These are phyloP conservation scores for Erethizon dorsatum DNA, from an alignment of 2,797 vertebrate genomes.

Conservation along the genomic window DNA sequence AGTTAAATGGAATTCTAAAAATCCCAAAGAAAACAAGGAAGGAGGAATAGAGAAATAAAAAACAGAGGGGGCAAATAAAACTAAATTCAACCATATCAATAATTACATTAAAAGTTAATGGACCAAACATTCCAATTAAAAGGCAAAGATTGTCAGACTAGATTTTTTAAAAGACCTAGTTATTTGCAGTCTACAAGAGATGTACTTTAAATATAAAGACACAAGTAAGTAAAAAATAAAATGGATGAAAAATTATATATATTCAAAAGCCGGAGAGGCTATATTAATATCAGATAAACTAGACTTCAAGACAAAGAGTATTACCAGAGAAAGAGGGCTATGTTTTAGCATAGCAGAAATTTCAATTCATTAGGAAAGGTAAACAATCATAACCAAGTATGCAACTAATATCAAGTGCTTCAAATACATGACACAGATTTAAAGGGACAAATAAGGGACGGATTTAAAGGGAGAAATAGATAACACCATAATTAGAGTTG, in stretches of 20 bases:
- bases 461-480: conserved; percentile 41
- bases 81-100: conserved; percentile 80
- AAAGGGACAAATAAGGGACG: conserved; percentile 33
- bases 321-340: conserved; percentile 43
- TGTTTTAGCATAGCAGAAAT: conserved; percentile 49
- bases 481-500: conserved; percentile 29
- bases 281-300: conserved; percentile 41
- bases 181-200: conserved; percentile 78
- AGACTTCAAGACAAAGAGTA: conserved; percentile 52
- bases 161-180: conserved; percentile 64
- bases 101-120: conserved; percentile 86
- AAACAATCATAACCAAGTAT: conserved; percentile 5
- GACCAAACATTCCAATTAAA: conserved; percentile 84
- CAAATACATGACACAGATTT: conserved; percentile 26
- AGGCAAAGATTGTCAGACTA: conserved; percentile 81
- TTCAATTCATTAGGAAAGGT: conserved; percentile 42
- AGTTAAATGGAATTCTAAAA: conserved; percentile 80
- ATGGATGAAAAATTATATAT: conserved; percentile 63
- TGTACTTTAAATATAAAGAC: conserved; percentile 68
- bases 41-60: conserved; percentile 79
- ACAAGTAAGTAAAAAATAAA: conserved; percentile 65
- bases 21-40: conserved; percentile 67
- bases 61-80: conserved; percentile 79
- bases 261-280: conserved; percentile 65
- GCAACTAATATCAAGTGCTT: conserved; percentile 45